Evolutionary conservation across 2,888 invertebrate species (phyloP).

Genomic region (Parapristionchus giblindavisi): DNA sequence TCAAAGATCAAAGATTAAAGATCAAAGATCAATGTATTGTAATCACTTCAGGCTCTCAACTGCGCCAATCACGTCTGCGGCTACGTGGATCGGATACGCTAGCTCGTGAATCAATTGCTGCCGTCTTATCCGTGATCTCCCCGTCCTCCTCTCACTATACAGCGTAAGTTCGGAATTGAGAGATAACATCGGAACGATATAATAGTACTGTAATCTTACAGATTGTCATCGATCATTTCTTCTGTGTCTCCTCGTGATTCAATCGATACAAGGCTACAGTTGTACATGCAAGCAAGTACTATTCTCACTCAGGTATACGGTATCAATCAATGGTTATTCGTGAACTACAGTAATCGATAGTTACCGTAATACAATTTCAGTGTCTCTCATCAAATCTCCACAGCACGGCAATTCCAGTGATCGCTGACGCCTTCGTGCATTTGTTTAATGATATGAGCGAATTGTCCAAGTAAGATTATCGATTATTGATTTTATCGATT

Average conservation of each 20-base stretch:
- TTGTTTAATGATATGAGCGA: conserved; percentile 60
- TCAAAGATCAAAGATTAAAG: too few relatives aligned
- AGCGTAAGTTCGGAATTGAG: too few relatives aligned
- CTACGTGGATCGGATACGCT: conserved; percentile 53
- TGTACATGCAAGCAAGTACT: conserved; percentile 43
- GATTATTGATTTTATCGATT: background rate
- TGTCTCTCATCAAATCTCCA: conserved; percentile 12
- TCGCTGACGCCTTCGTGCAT: conserved; percentile 61
- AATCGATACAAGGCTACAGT: conserved; percentile 48
- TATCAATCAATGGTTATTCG: too few relatives aligned
- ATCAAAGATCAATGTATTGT: too few relatives aligned
- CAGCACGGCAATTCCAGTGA: conserved; percentile 45
- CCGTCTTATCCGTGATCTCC: too few relatives aligned
- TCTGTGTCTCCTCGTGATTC: conserved; percentile 49
- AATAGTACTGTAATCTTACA: background rate
- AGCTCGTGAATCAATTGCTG: conserved; percentile 48
- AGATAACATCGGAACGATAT: background rate
- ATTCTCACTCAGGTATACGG: conserved; percentile 4
- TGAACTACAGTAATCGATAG: too few relatives aligned
- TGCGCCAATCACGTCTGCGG: conserved; percentile 51
- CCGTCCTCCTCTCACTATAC: too few relatives aligned
- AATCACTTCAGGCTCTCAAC: conserved; percentile 19
- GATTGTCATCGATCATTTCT: conserved; percentile 30
- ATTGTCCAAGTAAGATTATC: conserved; percentile 43
- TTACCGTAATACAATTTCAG: too few relatives aligned